phyloP scores from a whole-genome alignment of 2,113 vertebrate species.

The Guaruba guarouba region DNA sequence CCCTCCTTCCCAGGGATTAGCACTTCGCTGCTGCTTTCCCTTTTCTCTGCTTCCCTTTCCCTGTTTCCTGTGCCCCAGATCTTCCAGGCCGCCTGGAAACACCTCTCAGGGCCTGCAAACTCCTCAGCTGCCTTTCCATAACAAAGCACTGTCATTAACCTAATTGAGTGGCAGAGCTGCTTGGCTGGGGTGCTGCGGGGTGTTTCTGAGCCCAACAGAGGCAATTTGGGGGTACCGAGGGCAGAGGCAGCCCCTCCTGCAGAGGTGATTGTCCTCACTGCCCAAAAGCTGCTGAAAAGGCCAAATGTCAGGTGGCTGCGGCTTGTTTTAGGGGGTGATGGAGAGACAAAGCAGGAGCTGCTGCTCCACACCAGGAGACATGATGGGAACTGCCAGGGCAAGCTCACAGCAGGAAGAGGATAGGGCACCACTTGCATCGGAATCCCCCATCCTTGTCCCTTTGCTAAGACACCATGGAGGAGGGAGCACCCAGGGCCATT shows the following conservation, averaged over 20 bases:
- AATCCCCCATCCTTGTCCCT: background rate
- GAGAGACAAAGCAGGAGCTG: background rate
- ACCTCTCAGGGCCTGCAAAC: background rate
- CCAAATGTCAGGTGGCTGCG: background rate
- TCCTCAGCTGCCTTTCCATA: background rate
- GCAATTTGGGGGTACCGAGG: background rate
- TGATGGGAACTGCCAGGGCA: background rate
- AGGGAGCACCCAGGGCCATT: background rate
- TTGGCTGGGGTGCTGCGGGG: fast-evolving
- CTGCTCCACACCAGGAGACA: background rate
- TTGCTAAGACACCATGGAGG: background rate
- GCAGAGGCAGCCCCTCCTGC: background rate
- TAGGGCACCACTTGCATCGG: fast-evolving
- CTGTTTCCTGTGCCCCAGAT: background rate
- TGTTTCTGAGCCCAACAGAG: background rate
- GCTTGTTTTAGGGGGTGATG: background rate
- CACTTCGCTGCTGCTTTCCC: background rate
- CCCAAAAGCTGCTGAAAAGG: background rate
- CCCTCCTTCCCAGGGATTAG: conserved; percentile 21
- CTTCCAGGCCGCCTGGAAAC: background rate
- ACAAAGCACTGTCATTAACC: background rate
- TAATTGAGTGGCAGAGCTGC: background rate
- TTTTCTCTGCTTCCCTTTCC: background rate
- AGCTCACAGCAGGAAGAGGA: background rate
- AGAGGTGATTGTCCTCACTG: background rate